A percentile compares a stretch with the other conserved stretches of the same genome.
Evolutionary conservation across 2,797 vertebrate genomes (phyloP).

Genomic region (Sebastes umbrosus): DNA sequence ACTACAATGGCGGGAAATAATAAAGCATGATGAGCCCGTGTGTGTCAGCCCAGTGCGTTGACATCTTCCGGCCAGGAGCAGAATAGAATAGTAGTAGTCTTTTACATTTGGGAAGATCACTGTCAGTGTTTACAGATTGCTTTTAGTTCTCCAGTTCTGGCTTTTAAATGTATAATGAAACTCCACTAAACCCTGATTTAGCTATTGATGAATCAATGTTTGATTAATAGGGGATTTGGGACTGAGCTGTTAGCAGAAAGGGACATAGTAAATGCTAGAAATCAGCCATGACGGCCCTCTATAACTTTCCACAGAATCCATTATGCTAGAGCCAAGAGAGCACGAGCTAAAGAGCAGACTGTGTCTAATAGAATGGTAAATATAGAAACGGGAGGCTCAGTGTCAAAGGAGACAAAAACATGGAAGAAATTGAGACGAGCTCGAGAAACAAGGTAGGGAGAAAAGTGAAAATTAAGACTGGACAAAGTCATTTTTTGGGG

Average conservation of each 20-base stretch:
- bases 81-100: background rate
- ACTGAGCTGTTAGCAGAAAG: slow-evolving; percentile 15
- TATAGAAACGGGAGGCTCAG: slow-evolving; percentile 19
- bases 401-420: slow-evolving; percentile 14
- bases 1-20: slow-evolving; percentile 38
- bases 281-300: slow-evolving; percentile 9
- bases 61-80: background rate
- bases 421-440: background rate
- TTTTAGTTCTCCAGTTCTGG: background rate
- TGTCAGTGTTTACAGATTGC: slow-evolving; percentile 15
- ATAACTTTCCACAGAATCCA: slow-evolving; percentile 26
- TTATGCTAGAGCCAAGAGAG: slow-evolving; percentile 24
- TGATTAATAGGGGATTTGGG: slow-evolving; percentile 44
- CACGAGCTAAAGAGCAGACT: slow-evolving; percentile 15
- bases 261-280: slow-evolving; percentile 14
- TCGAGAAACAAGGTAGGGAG: background rate
- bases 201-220: slow-evolving; percentile 38
- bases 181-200: slow-evolving; percentile 24
- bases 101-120: background rate
- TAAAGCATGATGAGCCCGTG: slow-evolving; percentile 28
- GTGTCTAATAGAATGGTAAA: slow-evolving; percentile 46
- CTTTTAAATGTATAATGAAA: slow-evolving; percentile 32
- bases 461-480: slow-evolving; percentile 6
- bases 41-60: slow-evolving; percentile 1
- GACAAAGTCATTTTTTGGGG: background rate